Evolutionary conservation across 2,113 vertebrate genomes (phyloP), one percentile per base, ranked within the genome.

Genomic region (Coptodon bakossiorum): DNA sequence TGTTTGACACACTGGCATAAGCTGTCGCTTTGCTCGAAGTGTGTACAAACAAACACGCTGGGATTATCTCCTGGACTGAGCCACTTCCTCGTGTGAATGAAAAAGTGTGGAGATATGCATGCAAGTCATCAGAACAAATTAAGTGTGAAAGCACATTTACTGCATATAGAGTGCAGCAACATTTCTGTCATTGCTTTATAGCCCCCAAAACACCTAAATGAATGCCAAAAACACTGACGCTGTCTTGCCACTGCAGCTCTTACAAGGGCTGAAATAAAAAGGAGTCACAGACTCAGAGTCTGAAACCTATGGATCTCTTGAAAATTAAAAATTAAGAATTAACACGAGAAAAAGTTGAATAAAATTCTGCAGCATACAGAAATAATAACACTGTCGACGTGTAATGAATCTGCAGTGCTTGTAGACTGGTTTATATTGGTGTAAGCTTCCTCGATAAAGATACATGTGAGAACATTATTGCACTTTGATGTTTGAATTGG

Each of bases 1-100:
- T 85, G 84, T 54, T 85, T 91, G 93, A 95, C 94, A 90, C 86
- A 24, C 22, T 80, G 87, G 90, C 79, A 66, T 50, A 88, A 86
- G n/a, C 81, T 76, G 71, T 36, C 3, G 76, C 82, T 80, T 82
- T n/a, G 9, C 29, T 24, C 7, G 29, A 80, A 50, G 85, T 43
- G 40, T 59, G 80, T 8, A 40, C 87, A 95, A 90, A 91, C 71
- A 92, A 82, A 89, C 83, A 71, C 34, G 43, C 43, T 86, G 53
- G 17, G 56, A 81, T 83, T 50, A 85, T 90, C n/a, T 80, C 76
- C 34, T 80, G 19, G 40, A 17, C 83, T 80, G 22, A 43, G 53
- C 82, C 48, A 13, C 40, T 53, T 53, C 36, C 31, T 38, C 34
- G 56, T 79, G 50, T 52, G 16, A 43, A 78, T 6, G 27, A 34